Conservation (phyloP, 2,113 vertebrate genomes). For the Cyanoramphus novaezelandiae region DNA sequence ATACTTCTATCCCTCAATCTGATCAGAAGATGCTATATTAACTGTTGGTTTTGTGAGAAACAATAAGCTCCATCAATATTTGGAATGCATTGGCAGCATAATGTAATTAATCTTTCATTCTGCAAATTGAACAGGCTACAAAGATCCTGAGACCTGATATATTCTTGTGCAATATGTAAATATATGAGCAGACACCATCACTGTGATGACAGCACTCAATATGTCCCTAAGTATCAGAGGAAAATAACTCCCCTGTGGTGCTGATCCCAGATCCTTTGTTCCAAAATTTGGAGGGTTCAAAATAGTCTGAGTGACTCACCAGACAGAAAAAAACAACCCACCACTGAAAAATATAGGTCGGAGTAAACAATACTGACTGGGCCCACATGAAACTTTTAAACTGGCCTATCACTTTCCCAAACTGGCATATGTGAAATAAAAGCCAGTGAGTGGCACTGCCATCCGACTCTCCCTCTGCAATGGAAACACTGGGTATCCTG, state of each 20-base stretch:
- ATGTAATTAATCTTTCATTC: conserved; percentile 78
- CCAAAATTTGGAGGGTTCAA: neutral
- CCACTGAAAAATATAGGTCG: conserved; percentile 47
- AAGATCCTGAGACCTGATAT: conserved; percentile 66
- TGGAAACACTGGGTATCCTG: conserved; percentile 71
- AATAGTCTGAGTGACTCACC: conserved; percentile 3
- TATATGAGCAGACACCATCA: conserved; percentile 42
- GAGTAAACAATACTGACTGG: conserved; percentile 57
- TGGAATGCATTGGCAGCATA: conserved; percentile 59
- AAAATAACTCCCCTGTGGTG: conserved; percentile 5
- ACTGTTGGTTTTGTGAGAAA: conserved; percentile 67
- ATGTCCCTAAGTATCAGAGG: neutral
- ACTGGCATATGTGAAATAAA: conserved; percentile 54
- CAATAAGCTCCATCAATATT: conserved; percentile 54
- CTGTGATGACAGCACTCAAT: neutral
- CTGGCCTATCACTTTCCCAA: conserved; percentile 66
- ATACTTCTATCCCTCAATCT: conserved; percentile 74
- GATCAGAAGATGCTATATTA: conserved; percentile 74
- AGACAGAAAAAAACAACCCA: neutral
- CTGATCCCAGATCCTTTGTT: conserved; percentile 26
- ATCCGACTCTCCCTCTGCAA: conserved; percentile 66
- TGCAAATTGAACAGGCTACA: conserved; percentile 67
- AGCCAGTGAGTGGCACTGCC: conserved; percentile 9
- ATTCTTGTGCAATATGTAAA: conserved; percentile 48
- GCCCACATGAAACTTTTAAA: conserved; percentile 72